Conservation (phyloP, 2,888 invertebrate genomes). For the Parnassius apollo region DNA sequence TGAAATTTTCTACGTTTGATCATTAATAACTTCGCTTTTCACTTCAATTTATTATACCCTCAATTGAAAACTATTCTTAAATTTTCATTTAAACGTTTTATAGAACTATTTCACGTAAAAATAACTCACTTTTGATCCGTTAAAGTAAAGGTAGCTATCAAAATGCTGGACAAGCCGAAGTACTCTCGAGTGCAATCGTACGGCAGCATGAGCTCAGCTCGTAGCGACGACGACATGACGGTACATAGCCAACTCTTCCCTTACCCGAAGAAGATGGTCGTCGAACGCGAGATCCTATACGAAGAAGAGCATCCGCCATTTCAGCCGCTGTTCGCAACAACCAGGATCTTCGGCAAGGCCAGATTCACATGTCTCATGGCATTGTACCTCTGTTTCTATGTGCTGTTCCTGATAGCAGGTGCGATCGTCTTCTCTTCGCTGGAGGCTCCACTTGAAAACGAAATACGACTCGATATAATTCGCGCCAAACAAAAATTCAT, state of each 20-base stretch:
- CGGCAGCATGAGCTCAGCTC: conserved; percentile 67
- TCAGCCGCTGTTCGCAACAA: conserved; percentile 66
- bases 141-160: not conserved
- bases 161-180: conserved; percentile 50
- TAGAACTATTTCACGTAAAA: not conserved
- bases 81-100: not conserved
- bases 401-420: conserved; percentile 83
- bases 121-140: not conserved
- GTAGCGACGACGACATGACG: conserved; percentile 73
- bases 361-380: conserved; percentile 78
- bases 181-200: conserved; percentile 69
- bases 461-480: conserved; percentile 73
- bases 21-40: conserved; percentile 11
- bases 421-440: conserved; percentile 84
- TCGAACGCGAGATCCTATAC: conserved; percentile 66
- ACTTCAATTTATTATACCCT: conserved; percentile 13
- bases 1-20: not conserved
- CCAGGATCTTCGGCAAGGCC: conserved; percentile 74
- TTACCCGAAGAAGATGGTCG: conserved; percentile 68
- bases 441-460: conserved; percentile 83
- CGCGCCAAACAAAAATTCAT: conserved; percentile 81
- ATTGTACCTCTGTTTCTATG: conserved; percentile 81
- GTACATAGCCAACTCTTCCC: conserved; percentile 72
- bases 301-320: conserved; percentile 73
- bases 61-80: conserved; percentile 3